Evolutionary conservation across 2,797 vertebrate species (phyloP).

Genomic region (Calcarius lapponicus): DNA sequence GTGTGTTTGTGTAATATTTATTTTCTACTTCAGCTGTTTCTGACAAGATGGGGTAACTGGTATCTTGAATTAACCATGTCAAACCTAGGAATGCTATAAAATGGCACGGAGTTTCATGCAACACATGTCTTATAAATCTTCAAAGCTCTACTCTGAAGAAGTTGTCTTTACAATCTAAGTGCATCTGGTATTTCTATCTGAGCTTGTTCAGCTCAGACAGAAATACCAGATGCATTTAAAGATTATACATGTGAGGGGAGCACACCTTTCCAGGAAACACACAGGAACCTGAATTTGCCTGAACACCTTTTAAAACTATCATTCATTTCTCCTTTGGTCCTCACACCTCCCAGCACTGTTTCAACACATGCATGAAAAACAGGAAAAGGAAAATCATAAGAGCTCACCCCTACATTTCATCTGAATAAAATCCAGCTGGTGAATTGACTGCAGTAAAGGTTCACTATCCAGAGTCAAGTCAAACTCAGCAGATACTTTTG

Average conservation of each 20-base stretch:
- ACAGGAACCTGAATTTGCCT: neutral
- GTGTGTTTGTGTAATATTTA: neutral
- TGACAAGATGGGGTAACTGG: neutral
- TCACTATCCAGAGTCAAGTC: constrained; percentile 92
- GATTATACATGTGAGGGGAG: neutral
- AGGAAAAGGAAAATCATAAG: constrained; percentile 36
- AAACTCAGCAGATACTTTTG: constrained; percentile 94
- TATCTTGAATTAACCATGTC: neutral
- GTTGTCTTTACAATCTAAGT: neutral
- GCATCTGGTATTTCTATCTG: neutral
- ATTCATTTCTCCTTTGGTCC: neutral
- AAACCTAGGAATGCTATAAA: neutral
- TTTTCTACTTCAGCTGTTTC: neutral
- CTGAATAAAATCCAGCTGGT: constrained; percentile 96
- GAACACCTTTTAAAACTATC: neutral
- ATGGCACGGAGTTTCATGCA: neutral
- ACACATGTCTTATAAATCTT: neutral
- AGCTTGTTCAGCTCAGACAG: neutral
- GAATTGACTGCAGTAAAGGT: constrained; percentile 91
- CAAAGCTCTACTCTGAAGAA: neutral
- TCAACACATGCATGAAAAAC: neutral
- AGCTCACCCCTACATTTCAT: constrained; percentile 92
- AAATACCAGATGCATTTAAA: neutral
- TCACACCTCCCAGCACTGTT: neutral
- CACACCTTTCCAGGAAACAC: neutral